A percentile compares a stretch with the other conserved stretches of the same genome.
Evolutionary conservation across 2,113 vertebrate genomes (phyloP).

Genomic region (Saccopteryx leptura): DNA sequence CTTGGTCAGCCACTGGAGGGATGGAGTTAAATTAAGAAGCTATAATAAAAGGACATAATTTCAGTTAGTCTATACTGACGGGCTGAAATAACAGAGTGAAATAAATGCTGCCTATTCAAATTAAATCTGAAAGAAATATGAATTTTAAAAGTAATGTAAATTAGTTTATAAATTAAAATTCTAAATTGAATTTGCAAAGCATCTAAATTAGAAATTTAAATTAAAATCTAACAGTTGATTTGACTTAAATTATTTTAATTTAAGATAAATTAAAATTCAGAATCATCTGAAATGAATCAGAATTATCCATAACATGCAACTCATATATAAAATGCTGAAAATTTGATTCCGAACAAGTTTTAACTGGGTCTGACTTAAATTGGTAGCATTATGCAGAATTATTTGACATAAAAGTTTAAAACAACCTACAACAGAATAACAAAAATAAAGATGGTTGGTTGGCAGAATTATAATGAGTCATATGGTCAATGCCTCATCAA

Average conservation of each 20-base stretch:
- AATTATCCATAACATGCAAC: conserved; percentile 15
- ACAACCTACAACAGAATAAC: not conserved
- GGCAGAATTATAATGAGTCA: not conserved
- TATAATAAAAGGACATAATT: not conserved
- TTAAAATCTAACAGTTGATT: conserved; percentile 42
- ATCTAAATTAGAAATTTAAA: conserved; percentile 55
- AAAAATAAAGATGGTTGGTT: not conserved
- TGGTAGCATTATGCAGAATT: not conserved
- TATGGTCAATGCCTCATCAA: not conserved
- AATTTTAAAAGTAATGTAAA: conserved; percentile 68
- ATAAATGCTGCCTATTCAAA: not conserved
- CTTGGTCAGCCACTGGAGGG: not conserved
- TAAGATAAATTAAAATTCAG: conserved; percentile 71
- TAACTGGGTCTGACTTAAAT: not conserved
- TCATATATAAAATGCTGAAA: conserved; percentile 28
- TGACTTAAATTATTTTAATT: conserved; percentile 52
- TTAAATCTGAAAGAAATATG: conserved; percentile 32
- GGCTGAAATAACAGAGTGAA: not conserved
- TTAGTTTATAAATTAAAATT: conserved; percentile 68
- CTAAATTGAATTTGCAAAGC: conserved; percentile 52
- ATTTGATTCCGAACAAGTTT: conserved; percentile 19
- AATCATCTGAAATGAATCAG: conserved; percentile 54
- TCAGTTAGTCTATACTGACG: not conserved
- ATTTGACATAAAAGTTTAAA: not conserved
- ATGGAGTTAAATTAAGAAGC: not conserved